A percentile compares a stretch with the other conserved stretches of the same genome.
Evolutionary conservation across 2,113 vertebrate genomes (phyloP).

Genomic region (Syngnathoides biaculeatus): DNA sequence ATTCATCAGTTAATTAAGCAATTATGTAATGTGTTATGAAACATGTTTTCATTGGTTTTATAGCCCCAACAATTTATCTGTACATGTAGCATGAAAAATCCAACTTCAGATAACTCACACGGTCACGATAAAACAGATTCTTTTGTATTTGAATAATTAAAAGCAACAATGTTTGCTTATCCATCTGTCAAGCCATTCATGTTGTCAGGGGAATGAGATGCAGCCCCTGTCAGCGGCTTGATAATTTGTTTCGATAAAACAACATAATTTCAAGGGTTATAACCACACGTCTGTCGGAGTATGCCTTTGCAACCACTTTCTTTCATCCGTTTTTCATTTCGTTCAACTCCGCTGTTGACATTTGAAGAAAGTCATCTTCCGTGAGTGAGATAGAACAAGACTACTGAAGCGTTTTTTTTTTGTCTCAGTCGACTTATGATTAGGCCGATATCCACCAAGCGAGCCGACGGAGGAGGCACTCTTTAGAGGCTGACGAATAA

Average conservation of each 20-base stretch:
- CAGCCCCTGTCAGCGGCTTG: neutral
- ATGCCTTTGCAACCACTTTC: constrained; percentile 11
- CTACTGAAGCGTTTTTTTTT: constrained; percentile 18
- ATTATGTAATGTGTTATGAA: too few species aligned
- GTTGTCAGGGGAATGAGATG: constrained; percentile 8
- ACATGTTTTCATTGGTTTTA: too few species aligned
- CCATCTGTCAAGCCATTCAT: constrained; percentile 20
- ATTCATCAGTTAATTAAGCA: too few species aligned
- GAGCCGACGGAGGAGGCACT: neutral
- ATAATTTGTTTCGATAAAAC: constrained; percentile 35
- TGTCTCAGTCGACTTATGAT: constrained; percentile 25
- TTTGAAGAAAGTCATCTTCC: constrained; percentile 37
- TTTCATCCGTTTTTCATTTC: constrained; percentile 15
- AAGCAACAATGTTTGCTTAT: neutral
- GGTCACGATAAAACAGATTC: neutral
- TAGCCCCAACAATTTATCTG: too few species aligned
- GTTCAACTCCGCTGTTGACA: constrained; percentile 18
- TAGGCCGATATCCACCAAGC: constrained; percentile 20
- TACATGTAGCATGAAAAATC: too few species aligned
- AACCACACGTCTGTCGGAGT: constrained; percentile 17
- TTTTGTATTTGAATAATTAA: neutral
- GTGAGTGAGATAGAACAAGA: constrained; percentile 34
- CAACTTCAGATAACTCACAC: too few species aligned
- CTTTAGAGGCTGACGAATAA: constrained; percentile 17
- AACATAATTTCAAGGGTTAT: constrained; percentile 33